phyloP scores from a whole-genome alignment of 2,113 vertebrate genomes.

The Pterocles burchelli region DNA sequence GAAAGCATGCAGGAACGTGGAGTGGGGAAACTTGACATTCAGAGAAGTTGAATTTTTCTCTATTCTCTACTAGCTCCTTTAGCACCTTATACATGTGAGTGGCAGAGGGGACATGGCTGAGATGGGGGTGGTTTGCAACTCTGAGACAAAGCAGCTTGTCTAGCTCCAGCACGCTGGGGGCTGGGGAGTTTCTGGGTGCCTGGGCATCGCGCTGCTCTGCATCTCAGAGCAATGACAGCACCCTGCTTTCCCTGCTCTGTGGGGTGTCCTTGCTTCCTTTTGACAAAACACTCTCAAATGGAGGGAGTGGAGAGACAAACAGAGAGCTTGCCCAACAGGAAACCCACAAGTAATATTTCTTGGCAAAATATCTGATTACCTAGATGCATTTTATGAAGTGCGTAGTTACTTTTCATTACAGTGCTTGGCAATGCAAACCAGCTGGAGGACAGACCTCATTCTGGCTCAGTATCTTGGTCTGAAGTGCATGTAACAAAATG shows the following conservation, averaged over 20 bases:
- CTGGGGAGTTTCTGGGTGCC: neutral
- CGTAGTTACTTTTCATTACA: neutral
- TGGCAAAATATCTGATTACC: neutral
- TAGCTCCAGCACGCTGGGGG: neutral
- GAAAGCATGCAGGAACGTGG: neutral
- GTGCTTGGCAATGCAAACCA: neutral
- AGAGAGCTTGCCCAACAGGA: neutral
- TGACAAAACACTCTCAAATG: neutral
- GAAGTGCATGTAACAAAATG: neutral
- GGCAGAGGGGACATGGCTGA: neutral
- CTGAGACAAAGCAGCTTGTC: neutral
- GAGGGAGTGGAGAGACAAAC: neutral
- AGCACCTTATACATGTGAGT: rapidly evolving
- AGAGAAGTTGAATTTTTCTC: neutral
- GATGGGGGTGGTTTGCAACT: neutral
- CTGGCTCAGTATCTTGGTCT: neutral
- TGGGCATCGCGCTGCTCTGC: neutral
- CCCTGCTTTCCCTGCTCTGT: neutral
- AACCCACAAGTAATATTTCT: neutral
- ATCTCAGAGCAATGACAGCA: neutral
- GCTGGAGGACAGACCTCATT: neutral
- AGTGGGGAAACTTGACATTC: neutral
- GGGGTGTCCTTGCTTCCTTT: neutral
- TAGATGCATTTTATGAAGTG: neutral
- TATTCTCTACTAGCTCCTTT: neutral